Percentiles rank a stretch among this genome's conserved stretches.
phyloP scores from a whole-genome alignment of 2,113 vertebrate genomes.

The Ctenomys sociabilis region DNA sequence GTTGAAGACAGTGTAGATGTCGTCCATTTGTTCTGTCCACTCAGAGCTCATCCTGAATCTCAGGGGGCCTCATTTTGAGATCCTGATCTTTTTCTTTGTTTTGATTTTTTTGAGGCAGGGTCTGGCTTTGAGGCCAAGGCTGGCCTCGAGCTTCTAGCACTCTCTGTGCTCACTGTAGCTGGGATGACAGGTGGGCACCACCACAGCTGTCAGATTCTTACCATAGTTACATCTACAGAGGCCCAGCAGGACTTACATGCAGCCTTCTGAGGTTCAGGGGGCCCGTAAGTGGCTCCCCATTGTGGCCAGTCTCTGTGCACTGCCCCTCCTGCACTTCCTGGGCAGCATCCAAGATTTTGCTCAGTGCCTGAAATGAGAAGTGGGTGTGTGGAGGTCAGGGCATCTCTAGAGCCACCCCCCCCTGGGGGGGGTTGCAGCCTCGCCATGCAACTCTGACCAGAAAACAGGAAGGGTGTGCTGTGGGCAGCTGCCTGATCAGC shows the following conservation, averaged over 20 bases:
- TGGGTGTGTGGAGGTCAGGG: slow-evolving; percentile 81
- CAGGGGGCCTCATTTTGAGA: background rate
- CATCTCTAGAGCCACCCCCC: slow-evolving; percentile 23
- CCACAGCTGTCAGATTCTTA: background rate
- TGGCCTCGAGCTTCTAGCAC: background rate
- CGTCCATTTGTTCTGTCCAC: no score
- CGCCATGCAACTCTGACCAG: slow-evolving; percentile 73
- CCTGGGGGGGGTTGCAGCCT: slow-evolving; percentile 50
- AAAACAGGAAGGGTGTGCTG: slow-evolving; percentile 86
- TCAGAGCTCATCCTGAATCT: background rate
- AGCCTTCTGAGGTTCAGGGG: background rate
- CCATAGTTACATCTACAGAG: background rate
- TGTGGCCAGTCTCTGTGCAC: background rate
- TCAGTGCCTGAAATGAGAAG: slow-evolving; percentile 86
- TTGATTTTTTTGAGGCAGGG: background rate
- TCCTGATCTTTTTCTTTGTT: background rate
- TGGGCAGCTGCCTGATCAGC: slow-evolving; percentile 73
- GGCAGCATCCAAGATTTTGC: slow-evolving; percentile 46
- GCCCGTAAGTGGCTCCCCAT: background rate
- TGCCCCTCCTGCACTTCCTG: background rate
- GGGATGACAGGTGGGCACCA: no score
- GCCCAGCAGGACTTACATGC: background rate
- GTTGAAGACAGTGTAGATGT: background rate
- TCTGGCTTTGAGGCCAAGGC: background rate
- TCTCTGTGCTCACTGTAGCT: background rate